Percentiles rank a stretch among this genome's conserved stretches.
These are phyloP conservation scores for Lutraria lutraria DNA, from an alignment of 2,888 invertebrate genomes.

Conservation along the genomic window DNA sequence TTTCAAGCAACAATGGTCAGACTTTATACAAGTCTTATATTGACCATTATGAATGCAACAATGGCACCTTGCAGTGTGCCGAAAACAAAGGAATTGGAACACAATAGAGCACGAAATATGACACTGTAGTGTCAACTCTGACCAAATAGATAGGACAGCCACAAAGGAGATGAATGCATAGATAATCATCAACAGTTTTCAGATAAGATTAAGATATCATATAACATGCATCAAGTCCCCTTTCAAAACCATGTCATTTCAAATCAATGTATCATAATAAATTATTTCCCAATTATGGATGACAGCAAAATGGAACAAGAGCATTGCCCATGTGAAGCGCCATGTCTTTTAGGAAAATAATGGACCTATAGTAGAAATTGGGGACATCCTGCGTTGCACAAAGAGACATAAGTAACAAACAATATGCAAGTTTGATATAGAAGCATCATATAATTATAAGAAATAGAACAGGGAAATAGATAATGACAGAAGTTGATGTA, in stretches of 20 bases:
- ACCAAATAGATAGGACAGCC: background rate
- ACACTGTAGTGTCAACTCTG: slow-evolving; percentile 28
- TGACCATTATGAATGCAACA: background rate
- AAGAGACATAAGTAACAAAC: no score
- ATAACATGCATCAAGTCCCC: slow-evolving; percentile 26
- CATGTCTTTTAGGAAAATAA: background rate
- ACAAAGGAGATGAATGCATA: slow-evolving; percentile 13
- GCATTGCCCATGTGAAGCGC: background rate
- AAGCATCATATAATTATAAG: no score
- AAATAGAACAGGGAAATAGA: no score
- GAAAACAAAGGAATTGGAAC: background rate
- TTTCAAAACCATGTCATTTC: slow-evolving; percentile 14
- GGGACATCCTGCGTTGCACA: background rate
- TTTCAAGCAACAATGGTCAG: background rate
- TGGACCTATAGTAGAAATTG: background rate
- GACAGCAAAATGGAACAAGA: background rate
- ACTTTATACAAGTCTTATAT: background rate
- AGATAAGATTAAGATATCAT: slow-evolving; percentile 22
- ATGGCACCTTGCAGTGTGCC: background rate
- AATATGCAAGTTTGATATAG: no score
- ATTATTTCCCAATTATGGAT: background rate
- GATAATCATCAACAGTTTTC: slow-evolving; percentile 47
- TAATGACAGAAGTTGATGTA: no score
- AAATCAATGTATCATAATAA: background rate
- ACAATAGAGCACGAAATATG: background rate